Percentiles rank a stretch among this genome's conserved stretches.
Evolutionary conservation across 2,888 invertebrate genomes (phyloP).

Genomic region (Pheosia gnoma): DNA sequence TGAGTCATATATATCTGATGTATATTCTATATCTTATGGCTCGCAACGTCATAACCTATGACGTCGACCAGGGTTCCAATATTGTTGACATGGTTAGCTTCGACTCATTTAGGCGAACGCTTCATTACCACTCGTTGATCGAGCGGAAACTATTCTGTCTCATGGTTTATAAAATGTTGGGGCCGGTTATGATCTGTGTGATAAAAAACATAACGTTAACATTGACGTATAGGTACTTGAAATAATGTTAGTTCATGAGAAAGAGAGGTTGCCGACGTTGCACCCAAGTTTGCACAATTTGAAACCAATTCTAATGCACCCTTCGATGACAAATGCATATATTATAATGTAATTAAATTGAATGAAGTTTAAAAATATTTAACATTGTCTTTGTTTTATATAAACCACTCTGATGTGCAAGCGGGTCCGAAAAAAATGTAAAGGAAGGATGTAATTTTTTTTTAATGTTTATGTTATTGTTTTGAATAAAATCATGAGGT

Average conservation of each 20-base stretch:
- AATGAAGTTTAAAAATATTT: slow-evolving; percentile 12
- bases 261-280: slow-evolving; percentile 65
- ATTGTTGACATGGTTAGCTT: slow-evolving; percentile 57
- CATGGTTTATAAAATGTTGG: slow-evolving; percentile 72
- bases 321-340: slow-evolving; percentile 24
- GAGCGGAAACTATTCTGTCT: slow-evolving; percentile 72
- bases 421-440: slow-evolving; percentile 20
- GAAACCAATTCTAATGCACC: slow-evolving; percentile 44
- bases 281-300: slow-evolving; percentile 72
- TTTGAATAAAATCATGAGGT: slow-evolving; percentile 20
- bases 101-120: slow-evolving; percentile 71
- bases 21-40: no score
- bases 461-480: slow-evolving; percentile 30
- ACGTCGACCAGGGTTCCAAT: slow-evolving; percentile 20
- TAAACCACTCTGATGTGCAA: slow-evolving; percentile 14
- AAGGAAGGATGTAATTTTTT: slow-evolving; percentile 25
- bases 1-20: no score
- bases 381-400: slow-evolving; percentile 13
- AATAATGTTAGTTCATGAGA: slow-evolving; percentile 54
- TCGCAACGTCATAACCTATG: no score
- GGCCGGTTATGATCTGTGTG: slow-evolving; percentile 69
- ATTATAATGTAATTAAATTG: background rate
- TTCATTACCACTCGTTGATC: slow-evolving; percentile 71
- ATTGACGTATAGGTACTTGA: slow-evolving; percentile 41
- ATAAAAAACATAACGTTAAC: slow-evolving; percentile 51